Conservation (phyloP, 1,140 invertebrate genomes). For the Sminthurides bifidus region DNA sequence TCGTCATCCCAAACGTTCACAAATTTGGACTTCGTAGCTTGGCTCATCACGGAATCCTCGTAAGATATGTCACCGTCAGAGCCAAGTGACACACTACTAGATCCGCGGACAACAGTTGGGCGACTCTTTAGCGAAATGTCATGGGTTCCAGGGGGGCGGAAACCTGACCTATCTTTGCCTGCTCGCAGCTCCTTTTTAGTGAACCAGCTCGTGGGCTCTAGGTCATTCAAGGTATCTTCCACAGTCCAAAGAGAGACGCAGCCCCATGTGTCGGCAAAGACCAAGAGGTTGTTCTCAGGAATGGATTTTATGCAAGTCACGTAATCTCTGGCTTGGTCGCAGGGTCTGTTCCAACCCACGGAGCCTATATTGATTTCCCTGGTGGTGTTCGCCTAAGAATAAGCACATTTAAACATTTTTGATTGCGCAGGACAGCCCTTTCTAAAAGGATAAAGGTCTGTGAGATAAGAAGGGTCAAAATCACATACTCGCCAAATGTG, state of each 20-base stretch:
- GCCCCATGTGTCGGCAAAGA: slow-evolving; percentile 12
- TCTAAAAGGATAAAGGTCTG: neutral
- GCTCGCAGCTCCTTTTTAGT: neutral
- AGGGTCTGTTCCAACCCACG: slow-evolving; percentile 16
- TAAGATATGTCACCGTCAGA: too few species aligned
- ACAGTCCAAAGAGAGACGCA: slow-evolving; percentile 12
- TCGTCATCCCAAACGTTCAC: too few species aligned
- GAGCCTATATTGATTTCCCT: slow-evolving; percentile 15
- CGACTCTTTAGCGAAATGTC: too few species aligned
- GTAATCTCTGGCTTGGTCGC: slow-evolving; percentile 3
- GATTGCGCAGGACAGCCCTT: neutral
- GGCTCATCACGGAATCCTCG: too few species aligned
- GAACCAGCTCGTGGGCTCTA: slow-evolving; percentile 15
- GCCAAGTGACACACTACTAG: too few species aligned
- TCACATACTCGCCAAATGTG: slow-evolving; percentile 10
- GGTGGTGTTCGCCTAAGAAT: slow-evolving; percentile 12
- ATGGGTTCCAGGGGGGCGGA: neutral
- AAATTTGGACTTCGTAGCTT: too few species aligned
- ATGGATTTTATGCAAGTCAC: slow-evolving; percentile 13
- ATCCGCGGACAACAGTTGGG: too few species aligned
- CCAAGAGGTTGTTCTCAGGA: slow-evolving; percentile 3
- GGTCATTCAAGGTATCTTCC: slow-evolving; percentile 4
- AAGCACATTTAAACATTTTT: neutral
- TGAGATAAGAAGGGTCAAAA: neutral
- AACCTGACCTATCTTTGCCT: slow-evolving; percentile 1